Conservation (phyloP, 35 echinoderm and acorn worm species). For the Diadema setosum region DNA sequence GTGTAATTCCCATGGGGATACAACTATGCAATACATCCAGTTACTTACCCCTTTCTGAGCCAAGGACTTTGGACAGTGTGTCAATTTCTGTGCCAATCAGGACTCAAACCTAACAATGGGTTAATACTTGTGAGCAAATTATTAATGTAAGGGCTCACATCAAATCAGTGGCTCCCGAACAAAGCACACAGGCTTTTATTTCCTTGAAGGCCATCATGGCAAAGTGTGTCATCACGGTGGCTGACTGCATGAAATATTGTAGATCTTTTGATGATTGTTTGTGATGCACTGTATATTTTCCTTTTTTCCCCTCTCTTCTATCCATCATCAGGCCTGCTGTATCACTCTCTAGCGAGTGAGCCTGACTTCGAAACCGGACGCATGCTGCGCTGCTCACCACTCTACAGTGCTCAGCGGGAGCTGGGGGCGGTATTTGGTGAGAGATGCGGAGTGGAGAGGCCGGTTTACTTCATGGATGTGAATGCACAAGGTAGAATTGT, state of each 20-base stretch:
- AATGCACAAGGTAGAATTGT: slow-evolving; percentile 73
- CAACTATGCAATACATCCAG: no score
- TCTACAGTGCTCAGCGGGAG: slow-evolving; percentile 56
- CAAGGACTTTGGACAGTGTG: no score
- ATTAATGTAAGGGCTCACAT: no score
- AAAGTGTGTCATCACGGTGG: not conserved
- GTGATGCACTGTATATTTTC: not conserved
- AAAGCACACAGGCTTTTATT: no score
- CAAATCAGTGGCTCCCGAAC: no score
- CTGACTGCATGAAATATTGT: not conserved
- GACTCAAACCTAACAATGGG: no score
- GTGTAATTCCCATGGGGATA: no score
- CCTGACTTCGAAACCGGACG: slow-evolving; percentile 50
- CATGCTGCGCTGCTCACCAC: slow-evolving; percentile 67
- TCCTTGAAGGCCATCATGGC: no score
- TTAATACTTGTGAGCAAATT: no score
- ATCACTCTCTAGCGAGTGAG: slow-evolving; percentile 30
- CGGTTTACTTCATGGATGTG: slow-evolving; percentile 68
- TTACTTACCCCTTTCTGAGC: no score
- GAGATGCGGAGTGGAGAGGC: slow-evolving; percentile 68
- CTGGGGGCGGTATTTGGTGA: slow-evolving; percentile 90
- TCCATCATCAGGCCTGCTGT: slow-evolving; percentile 29
- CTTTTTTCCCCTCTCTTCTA: not conserved
- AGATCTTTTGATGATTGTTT: not conserved
- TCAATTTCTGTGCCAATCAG: no score